A percentile compares a stretch with the other conserved stretches of the same genome.
Evolutionary conservation across 2,888 invertebrate species (phyloP).

Genomic region (Pilophorus perplexus): DNA sequence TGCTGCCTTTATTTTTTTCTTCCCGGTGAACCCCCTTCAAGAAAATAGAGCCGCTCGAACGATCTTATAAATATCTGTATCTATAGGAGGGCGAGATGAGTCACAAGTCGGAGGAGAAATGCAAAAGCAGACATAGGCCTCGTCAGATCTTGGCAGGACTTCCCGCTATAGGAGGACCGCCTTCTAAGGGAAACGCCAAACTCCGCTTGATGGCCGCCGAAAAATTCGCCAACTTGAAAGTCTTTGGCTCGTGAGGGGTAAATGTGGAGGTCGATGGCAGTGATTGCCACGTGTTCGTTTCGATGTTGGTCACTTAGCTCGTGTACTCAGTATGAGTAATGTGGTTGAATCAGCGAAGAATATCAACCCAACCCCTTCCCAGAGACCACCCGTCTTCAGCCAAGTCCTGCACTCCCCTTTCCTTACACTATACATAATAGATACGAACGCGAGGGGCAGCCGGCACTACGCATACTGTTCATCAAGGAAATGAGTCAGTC

Average conservation of each 20-base stretch:
- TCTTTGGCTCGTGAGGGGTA: no score
- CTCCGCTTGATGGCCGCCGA: no score
- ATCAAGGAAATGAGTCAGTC: conserved; percentile 28
- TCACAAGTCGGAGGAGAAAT: not conserved
- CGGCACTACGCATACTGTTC: conserved; percentile 10
- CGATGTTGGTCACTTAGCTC: no score
- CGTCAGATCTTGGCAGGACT: conserved; percentile 5
- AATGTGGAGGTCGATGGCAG: no score
- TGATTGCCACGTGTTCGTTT: no score
- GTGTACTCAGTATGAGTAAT: no score
- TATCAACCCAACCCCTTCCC: no score
- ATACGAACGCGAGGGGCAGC: no score
- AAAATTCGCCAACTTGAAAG: no score
- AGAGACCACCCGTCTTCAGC: no score
- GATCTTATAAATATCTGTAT: conserved; percentile 16
- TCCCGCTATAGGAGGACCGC: conserved; percentile 4
- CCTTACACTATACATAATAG: no score
- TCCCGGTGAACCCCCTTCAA: not conserved
- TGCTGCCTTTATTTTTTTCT: conserved; percentile 7
- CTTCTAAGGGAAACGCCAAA: conserved; percentile 4
- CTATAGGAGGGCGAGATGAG: not conserved
- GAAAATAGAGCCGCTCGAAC: conserved; percentile 1
- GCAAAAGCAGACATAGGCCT: not conserved
- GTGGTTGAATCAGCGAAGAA: not conserved
- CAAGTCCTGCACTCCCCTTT: no score